Base-by-base conservation (phyloP, 2,888 invertebrate species). In the Ophion costatus region DNA sequence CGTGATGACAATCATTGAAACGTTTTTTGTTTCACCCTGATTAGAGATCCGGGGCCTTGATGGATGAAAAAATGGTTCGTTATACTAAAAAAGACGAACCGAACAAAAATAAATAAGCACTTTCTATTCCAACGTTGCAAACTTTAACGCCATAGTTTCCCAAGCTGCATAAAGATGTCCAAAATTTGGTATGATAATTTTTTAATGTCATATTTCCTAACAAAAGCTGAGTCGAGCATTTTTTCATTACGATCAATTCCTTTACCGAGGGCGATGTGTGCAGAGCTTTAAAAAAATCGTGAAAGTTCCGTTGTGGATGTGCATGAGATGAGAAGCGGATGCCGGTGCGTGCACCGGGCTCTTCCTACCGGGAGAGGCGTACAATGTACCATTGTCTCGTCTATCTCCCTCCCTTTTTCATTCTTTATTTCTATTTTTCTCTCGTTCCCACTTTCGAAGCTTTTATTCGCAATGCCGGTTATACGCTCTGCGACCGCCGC, bases 321-420 rank as follows among this genome's bases (percentile, higher is more conserved):
- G 85, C 83, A 81, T 85, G 88, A 88, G 90, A 90, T 91, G 88
- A 90, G 89, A 89, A 91, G 87, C 91, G 90, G 89, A 91, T 90
- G 89, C 84, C 88, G 82, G 75, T 87, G 84, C 88, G 87, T 88
- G 84, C 87, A 88, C 84, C 88, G 83, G 83, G 86, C 86, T 69
- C 71, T 69, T 82, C 67, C 81, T 76, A 78, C 76, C 81, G 81
- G 75, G 83, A 82, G 79, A 76, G 56, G 57, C 84, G 88, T 87
- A 91, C 91, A 91, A 91, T 90, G 89, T 90, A 75, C 90, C 90
- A 91, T 91, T 91, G 91, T 91, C 89, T 89, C 89, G 85, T 87
- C 86, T 85, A 84, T 9, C 81, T 86, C 80, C 83, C 80, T 70
- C 33, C 42, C 51, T 77, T 24, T 75, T 71, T 64, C 69, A 74